Evolutionary conservation across 2,797 vertebrate genomes (phyloP).

Genomic region (Gymnoscopelus microlampas): DNA sequence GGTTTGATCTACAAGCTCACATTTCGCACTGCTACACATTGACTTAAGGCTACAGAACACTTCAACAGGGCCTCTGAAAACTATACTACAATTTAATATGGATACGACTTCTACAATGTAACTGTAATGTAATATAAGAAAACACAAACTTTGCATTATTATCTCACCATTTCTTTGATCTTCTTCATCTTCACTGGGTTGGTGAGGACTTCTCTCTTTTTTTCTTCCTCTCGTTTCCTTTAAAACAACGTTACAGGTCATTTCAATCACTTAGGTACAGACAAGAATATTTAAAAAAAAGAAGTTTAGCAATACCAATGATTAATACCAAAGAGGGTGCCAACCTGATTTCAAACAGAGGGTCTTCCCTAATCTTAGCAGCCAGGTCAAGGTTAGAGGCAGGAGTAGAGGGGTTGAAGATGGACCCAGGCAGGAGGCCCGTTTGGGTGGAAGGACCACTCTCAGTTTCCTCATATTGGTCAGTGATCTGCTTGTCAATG

Average conservation of each 20-base stretch:
- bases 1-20: neutral
- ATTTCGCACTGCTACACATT: neutral
- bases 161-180: constrained; percentile 90
- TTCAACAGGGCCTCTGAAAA: too few relatives aligned
- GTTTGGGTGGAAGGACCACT: constrained; percentile 87
- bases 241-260: constrained; percentile 7
- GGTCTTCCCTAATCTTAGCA: constrained; percentile 95
- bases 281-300: neutral
- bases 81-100: too few relatives aligned
- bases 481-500: constrained; percentile 94
- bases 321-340: constrained; percentile 1
- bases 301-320: neutral
- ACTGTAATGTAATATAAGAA: neutral
- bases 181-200: constrained; percentile 99
- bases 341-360: constrained; percentile 93
- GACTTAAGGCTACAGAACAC: too few relatives aligned
- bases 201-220: constrained; percentile 92
- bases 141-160: neutral
- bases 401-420: constrained; percentile 83
- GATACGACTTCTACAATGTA: neutral
- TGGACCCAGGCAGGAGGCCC: constrained; percentile 93
- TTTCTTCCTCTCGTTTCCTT: constrained; percentile 94
- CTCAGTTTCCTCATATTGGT: constrained; percentile 89
- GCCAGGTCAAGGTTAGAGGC: constrained; percentile 91
- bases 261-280: neutral